These are phyloP conservation scores for Champsocephalus esox DNA, from an alignment of 2,797 vertebrate genomes.

Conservation along the genomic window DNA sequence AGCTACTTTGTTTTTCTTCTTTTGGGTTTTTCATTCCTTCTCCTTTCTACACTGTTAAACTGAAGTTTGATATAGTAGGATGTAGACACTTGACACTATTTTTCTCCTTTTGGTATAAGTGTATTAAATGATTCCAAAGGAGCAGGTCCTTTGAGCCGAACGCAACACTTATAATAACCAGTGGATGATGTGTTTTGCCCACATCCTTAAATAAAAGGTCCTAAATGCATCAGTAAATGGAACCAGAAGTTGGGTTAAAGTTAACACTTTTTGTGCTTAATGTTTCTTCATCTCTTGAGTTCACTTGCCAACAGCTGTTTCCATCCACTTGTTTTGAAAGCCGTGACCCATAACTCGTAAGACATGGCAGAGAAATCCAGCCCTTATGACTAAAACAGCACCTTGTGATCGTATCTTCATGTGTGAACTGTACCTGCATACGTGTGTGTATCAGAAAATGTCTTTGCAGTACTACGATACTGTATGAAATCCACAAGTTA, in stretches of 20 bases:
- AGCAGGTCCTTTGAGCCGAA: constrained; percentile 22
- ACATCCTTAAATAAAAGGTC: constrained; percentile 25
- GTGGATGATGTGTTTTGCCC: constrained; percentile 33
- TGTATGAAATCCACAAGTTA: background rate
- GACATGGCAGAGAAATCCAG: constrained; percentile 20
- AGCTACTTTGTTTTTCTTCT: constrained; percentile 54
- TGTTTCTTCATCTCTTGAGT: constrained; percentile 26
- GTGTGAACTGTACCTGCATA: constrained; percentile 32
- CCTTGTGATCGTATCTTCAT: constrained; percentile 50
- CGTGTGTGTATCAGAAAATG: constrained; percentile 1
- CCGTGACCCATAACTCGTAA: constrained; percentile 56
- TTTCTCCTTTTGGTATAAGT: constrained; percentile 18
- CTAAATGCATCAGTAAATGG: constrained; percentile 34
- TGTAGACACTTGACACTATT: constrained; percentile 14
- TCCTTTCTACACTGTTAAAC: constrained; percentile 43
- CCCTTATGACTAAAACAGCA: constrained; percentile 43
- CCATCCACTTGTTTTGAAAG: constrained; percentile 65
- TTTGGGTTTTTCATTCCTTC: constrained; percentile 49
- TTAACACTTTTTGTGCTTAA: constrained; percentile 18
- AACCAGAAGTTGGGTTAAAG: constrained; percentile 37
- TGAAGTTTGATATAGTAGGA: constrained; percentile 28
- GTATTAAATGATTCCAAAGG: constrained; percentile 14
- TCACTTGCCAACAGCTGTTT: constrained; percentile 55
- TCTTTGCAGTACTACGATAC: background rate
- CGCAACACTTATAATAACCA: constrained; percentile 11